Evolutionary conservation across 2,113 vertebrate genomes (phyloP).

Genomic region (Penelope pileata): DNA sequence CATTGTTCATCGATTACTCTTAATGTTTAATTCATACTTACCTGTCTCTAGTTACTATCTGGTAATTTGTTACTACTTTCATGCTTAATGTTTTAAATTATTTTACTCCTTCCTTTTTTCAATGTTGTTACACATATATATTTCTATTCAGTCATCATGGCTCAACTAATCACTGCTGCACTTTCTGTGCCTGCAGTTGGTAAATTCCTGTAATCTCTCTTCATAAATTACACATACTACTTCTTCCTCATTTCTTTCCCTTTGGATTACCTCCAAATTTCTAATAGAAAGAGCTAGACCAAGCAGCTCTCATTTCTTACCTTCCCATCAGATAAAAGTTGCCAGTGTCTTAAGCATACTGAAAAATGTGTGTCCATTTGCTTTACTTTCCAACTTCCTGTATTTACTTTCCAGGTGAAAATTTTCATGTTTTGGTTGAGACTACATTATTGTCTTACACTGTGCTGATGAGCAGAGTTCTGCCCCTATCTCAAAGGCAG

Average conservation of each 20-base stretch:
- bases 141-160: not conserved
- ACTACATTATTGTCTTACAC: not conserved
- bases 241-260: constrained; percentile 21
- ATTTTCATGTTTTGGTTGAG: not conserved
- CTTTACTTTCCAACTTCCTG: not conserved
- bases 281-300: constrained; percentile 18
- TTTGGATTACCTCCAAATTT: constrained; percentile 51
- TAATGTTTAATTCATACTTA: constrained; percentile 53
- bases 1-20: not conserved
- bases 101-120: constrained; percentile 14
- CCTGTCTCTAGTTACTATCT: constrained; percentile 8
- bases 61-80: constrained; percentile 39
- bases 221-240: constrained; percentile 60
- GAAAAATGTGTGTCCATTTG: not conserved
- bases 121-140: constrained; percentile 21
- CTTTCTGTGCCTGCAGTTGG: constrained; percentile 37
- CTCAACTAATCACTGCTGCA: constrained; percentile 31
- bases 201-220: constrained; percentile 61
- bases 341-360: not conserved
- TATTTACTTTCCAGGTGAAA: not conserved
- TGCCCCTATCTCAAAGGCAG: not conserved
- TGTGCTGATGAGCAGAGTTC: not conserved
- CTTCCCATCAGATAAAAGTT: not conserved
- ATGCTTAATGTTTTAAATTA: constrained; percentile 47
- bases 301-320: constrained; percentile 11